Evolutionary conservation across 2,888 invertebrate species (phyloP), one percentile per base, ranked within the genome.

Genomic region (Liodrosophila aerea): DNA sequence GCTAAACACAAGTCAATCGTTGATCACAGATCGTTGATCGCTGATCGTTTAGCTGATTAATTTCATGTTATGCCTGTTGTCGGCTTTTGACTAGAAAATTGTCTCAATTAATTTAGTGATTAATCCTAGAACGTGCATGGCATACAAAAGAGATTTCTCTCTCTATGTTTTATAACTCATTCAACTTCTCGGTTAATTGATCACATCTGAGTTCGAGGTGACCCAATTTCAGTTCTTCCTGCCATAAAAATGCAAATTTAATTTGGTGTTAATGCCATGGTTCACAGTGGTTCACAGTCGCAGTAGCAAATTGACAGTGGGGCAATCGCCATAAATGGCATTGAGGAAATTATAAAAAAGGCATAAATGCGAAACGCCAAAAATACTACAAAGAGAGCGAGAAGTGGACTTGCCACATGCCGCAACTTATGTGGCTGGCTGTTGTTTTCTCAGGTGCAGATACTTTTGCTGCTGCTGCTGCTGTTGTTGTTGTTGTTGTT

Each of bases 31-130:
- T 49, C 61, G 31, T 8, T 7, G 61, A 52, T 53, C 52, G 46
- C 39, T 36, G 59, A 50, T 39, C 58, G 31, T 45, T 47, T 49
- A 59, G 51, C 72, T 84, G 82, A 84, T 84, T 77, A 77, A 81
- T 84, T 71, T 68, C 66, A 62, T 73, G 76, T 70, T 82, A 59
- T 39, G 70, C 64, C 40, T 76, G 78, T 81, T 84, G 75, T 77
- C 69, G 64, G 65, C 81, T 84, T n/a, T 33, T 82, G 82, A 2
- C 78, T 77, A 50, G 78, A 57, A 81, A 82, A 81, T 86, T 72
- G 82, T 85, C 81, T 86, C 81, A 82, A 82, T 82, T 82, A 86
- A 82, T 82, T 82, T 82, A 75, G 85, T 66, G 86, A 82, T 82
- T 82, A 82, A 82, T 82, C 86, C 81, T 40, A 61, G 70, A 47